Evolutionary conservation across 1,140 invertebrate species (phyloP).

Genomic region (Calephelis virginiensis): DNA sequence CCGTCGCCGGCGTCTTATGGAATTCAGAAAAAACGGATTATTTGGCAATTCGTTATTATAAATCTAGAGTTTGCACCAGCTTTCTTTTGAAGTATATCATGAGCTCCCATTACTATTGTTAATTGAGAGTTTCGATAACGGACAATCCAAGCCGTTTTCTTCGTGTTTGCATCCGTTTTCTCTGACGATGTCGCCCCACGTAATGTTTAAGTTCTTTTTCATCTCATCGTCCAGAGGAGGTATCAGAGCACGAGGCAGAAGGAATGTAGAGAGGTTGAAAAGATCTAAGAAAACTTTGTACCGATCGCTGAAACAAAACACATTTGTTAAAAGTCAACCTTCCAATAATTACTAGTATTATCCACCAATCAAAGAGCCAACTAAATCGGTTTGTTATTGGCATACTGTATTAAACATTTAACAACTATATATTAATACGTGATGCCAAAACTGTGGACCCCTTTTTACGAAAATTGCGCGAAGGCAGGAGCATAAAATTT

Average conservation of each 20-base stretch:
- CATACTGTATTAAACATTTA: no score
- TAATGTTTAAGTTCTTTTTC: conserved; percentile 68
- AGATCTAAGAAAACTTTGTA: conserved; percentile 99
- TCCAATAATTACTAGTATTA: no score
- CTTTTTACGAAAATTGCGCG: no score
- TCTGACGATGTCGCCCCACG: conserved; percentile 59
- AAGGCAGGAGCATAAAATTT: no score
- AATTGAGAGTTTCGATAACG: conserved; percentile 3
- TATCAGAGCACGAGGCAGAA: conserved; percentile 94
- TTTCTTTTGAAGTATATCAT: not conserved
- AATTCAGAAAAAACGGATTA: no score
- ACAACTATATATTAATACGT: no score
- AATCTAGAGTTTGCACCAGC: no score
- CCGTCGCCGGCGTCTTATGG: no score
- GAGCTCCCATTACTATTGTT: not conserved
- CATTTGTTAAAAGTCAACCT: not conserved
- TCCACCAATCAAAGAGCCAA: no score
- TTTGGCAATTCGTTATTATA: no score
- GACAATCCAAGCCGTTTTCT: conserved; percentile 21
- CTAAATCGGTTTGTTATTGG: no score
- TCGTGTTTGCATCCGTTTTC: conserved; percentile 39
- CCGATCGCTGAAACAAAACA: conserved; percentile 88
- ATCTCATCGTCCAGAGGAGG: conserved; percentile 89
- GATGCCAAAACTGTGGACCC: no score
- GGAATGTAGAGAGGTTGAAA: conserved; percentile 97